These are phyloP conservation scores for Leptestheria dahalacensis DNA, from an alignment of 1,140 invertebrate genomes.

Conservation along the genomic window DNA sequence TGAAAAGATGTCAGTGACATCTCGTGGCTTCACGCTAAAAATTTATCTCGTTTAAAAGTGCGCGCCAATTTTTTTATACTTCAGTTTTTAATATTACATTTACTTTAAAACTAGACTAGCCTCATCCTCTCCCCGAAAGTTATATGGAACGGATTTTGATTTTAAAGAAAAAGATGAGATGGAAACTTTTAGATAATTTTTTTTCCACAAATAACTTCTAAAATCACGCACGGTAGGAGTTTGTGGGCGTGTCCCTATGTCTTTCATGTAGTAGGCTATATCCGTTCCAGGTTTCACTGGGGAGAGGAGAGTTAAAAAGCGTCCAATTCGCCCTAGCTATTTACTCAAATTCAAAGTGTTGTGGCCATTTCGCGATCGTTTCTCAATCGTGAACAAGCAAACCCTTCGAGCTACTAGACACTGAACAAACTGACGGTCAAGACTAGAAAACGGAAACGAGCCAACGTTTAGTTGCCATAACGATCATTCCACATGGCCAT, in stretches of 20 bases:
- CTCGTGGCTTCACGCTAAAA: neutral
- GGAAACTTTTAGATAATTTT: neutral
- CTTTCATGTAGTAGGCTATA: neutral
- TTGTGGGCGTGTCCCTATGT: neutral
- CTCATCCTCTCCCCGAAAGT: no score
- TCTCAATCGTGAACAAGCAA: no score
- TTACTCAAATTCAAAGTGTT: no score
- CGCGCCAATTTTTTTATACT: neutral
- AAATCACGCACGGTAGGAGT: neutral
- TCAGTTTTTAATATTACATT: neutral
- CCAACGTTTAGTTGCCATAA: no score
- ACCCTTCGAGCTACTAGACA: no score
- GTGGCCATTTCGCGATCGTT: no score
- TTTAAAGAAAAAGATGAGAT: neutral
- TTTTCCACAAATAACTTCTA: neutral
- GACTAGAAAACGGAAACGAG: no score
- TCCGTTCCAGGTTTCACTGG: no score
- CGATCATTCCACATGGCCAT: no score
- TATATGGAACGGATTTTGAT: neutral
- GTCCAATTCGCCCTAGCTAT: no score
- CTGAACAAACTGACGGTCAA: no score
- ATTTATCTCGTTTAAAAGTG: neutral
- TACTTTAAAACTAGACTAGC: neutral
- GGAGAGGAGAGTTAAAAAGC: no score
- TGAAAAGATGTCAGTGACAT: neutral